Evolutionary conservation across 2,113 vertebrate species (phyloP).

Genomic region (Girardinichthys multiradiatus): DNA sequence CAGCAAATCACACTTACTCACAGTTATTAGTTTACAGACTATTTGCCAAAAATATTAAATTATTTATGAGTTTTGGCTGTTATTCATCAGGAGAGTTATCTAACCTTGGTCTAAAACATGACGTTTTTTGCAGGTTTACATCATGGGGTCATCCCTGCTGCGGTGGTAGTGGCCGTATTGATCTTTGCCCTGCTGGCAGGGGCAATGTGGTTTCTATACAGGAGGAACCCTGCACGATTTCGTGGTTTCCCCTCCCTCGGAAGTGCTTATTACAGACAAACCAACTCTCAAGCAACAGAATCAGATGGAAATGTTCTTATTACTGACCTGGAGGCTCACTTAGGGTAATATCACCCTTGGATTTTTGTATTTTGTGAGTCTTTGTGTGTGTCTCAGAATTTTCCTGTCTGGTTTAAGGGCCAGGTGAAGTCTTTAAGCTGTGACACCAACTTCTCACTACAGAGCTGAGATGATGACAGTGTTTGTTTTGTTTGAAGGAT

Average conservation of each 20-base stretch:
- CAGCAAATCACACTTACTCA: not conserved
- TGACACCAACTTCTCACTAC: conserved; percentile 49
- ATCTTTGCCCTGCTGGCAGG: conserved; percentile 77
- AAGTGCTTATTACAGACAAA: conserved; percentile 82
- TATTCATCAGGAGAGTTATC: not conserved
- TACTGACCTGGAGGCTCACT: conserved; percentile 84
- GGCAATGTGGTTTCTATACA: conserved; percentile 82
- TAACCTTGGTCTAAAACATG: not conserved
- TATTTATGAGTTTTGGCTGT: too few relatives aligned
- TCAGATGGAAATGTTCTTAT: conserved; percentile 91
- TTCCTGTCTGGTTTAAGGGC: conserved; percentile 15
- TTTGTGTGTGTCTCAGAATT: not conserved
- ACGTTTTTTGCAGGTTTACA: conserved; percentile 80
- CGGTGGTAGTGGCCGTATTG: conserved; percentile 80
- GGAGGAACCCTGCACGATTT: conserved; percentile 75
- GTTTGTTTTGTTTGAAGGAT: conserved; percentile 21
- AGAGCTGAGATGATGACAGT: conserved; percentile 29
- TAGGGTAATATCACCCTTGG: conserved; percentile 70
- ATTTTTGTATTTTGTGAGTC: not conserved
- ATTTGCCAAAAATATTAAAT: too few relatives aligned
- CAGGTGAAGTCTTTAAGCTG: conserved; percentile 47
- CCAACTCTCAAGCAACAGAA: conserved; percentile 74
- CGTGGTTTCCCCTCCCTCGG: conserved; percentile 74
- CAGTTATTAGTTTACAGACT: too few relatives aligned
- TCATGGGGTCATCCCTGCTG: conserved; percentile 73